Evolutionary conservation across 2,888 invertebrate genomes (phyloP).

Genomic region (Drosophila flavopinicola): DNA sequence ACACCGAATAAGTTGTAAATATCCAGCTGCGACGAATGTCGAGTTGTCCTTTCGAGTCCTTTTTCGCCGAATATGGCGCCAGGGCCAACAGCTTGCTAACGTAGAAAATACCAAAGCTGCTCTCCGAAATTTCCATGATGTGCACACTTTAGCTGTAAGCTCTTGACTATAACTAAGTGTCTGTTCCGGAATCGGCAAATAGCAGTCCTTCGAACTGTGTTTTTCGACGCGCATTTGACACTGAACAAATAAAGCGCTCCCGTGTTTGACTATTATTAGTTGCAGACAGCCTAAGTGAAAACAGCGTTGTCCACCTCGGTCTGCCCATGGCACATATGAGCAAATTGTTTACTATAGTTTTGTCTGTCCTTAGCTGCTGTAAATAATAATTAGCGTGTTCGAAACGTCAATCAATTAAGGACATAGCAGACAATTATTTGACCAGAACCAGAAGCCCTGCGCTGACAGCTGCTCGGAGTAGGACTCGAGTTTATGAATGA

Average conservation of each 20-base stretch:
- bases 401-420: constrained; percentile 68
- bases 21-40: constrained; percentile 79
- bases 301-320: constrained; percentile 4
- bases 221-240: constrained; percentile 50
- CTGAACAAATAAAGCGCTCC: constrained; percentile 68
- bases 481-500: constrained; percentile 45
- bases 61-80: constrained; percentile 80
- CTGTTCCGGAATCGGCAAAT: constrained; percentile 24
- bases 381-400: constrained; percentile 76
- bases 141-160: constrained; percentile 24
- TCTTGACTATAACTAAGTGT: constrained; percentile 23
- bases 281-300: constrained; percentile 46
- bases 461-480: constrained; percentile 21
- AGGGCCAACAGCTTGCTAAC: constrained; percentile 80
- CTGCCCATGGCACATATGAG: not conserved
- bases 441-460: constrained; percentile 9
- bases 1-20: constrained; percentile 79
- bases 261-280: constrained; percentile 71
- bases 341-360: constrained; percentile 53
- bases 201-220: constrained; percentile 28
- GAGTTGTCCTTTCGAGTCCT: constrained; percentile 73
- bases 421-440: constrained; percentile 60
- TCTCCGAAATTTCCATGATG: constrained; percentile 82
- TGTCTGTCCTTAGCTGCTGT: constrained; percentile 43
- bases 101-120: constrained; percentile 82